Evolutionary conservation across 2,888 invertebrate genomes (phyloP).

Genomic region (Seira musarum): DNA sequence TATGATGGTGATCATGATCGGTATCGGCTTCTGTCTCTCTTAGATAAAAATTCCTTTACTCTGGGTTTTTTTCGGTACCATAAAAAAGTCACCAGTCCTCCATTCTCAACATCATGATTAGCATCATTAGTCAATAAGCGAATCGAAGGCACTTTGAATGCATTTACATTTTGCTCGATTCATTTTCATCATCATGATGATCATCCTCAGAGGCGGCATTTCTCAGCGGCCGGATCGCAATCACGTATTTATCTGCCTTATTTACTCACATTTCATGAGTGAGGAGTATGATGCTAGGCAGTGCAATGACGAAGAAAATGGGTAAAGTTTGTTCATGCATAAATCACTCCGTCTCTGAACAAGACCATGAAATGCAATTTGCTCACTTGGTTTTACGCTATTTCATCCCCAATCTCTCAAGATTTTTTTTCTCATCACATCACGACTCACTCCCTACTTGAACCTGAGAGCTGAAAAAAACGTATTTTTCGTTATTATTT

Average conservation of each 20-base stretch:
- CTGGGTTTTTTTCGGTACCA: constrained; percentile 10
- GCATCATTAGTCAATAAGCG: constrained; percentile 36
- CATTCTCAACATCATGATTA: neutral
- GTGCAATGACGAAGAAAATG: constrained; percentile 1
- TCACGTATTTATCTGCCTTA: too few species aligned
- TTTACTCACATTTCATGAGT: too few species aligned
- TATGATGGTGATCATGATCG: too few species aligned
- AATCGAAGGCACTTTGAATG: constrained; percentile 26
- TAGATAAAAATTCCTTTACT: too few species aligned
- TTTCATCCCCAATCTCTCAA: constrained; percentile 36
- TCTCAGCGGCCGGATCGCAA: too few species aligned
- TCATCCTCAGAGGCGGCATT: too few species aligned
- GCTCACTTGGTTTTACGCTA: constrained; percentile 57
- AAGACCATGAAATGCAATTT: constrained; percentile 59
- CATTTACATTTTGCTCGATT: too few species aligned
- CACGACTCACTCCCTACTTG: neutral
- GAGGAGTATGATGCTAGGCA: neutral
- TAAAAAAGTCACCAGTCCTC: constrained; percentile 28
- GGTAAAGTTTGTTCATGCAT: constrained; percentile 37
- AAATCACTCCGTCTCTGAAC: constrained; percentile 40
- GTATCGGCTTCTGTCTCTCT: too few species aligned
- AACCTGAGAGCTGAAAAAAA: neutral
- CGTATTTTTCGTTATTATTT: neutral
- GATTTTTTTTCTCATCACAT: neutral
- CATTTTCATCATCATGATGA: too few species aligned